Evolutionary conservation across 2,888 invertebrate genomes (phyloP).

Genomic region (Acronicta aceris): DNA sequence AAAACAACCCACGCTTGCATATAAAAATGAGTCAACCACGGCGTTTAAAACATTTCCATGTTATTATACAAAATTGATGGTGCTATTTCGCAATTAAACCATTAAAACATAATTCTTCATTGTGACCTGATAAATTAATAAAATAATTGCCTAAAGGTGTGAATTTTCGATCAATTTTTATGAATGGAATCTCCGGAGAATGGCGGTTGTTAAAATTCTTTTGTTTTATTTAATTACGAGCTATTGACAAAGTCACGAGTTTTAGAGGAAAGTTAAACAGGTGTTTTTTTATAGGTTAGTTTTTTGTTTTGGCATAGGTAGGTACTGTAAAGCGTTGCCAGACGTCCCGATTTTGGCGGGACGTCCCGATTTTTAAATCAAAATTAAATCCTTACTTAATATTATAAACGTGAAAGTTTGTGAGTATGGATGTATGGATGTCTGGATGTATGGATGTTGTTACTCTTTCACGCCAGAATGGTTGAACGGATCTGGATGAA

Average conservation of each 20-base stretch:
- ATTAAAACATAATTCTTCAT: constrained; percentile 48
- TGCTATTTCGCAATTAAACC: constrained; percentile 44
- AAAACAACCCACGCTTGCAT: constrained; percentile 22
- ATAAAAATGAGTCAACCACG: constrained; percentile 30
- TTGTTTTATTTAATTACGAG: constrained; percentile 29
- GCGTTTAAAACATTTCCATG: constrained; percentile 27
- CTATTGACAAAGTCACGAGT: constrained; percentile 40
- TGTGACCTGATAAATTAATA: constrained; percentile 51
- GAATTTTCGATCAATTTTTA: constrained; percentile 51
- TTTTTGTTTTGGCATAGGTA: not conserved
- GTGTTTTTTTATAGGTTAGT: constrained; percentile 6
- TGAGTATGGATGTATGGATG: too few relatives aligned
- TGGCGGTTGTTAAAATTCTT: constrained; percentile 37
- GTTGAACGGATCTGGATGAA: too few relatives aligned
- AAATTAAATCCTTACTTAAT: too few relatives aligned
- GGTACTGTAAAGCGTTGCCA: too few relatives aligned
- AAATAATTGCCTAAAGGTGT: constrained; percentile 53
- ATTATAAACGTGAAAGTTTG: too few relatives aligned
- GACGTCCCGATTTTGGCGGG: too few relatives aligned
- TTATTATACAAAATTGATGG: constrained; percentile 46
- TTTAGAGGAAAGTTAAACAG: constrained; percentile 25
- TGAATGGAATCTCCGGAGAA: constrained; percentile 38
- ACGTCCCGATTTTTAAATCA: too few relatives aligned
- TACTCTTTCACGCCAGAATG: too few relatives aligned
- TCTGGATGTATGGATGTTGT: too few relatives aligned